phyloP scores from a whole-genome alignment of 2,888 invertebrate genomes.

The Volucella inflata region DNA sequence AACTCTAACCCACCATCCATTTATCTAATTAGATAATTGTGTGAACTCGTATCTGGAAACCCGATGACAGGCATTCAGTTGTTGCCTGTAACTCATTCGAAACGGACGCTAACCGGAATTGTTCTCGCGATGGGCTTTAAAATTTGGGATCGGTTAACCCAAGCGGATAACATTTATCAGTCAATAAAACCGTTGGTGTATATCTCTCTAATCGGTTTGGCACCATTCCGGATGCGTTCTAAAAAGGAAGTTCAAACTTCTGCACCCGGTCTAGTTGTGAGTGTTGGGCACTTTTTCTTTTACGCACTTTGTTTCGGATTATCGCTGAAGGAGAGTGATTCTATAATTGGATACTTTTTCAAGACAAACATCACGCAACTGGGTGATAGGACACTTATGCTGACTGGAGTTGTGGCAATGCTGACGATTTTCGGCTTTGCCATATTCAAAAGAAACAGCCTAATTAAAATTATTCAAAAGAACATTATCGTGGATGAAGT shows the following conservation, averaged over 20 bases:
- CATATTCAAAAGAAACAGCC: constrained; percentile 78
- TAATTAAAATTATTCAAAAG: constrained; percentile 80
- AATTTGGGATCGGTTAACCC: constrained; percentile 79
- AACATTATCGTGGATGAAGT: constrained; percentile 80
- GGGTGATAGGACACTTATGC: constrained; percentile 80
- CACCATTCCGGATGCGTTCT: constrained; percentile 80
- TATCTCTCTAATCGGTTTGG: constrained; percentile 81
- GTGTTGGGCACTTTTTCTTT: constrained; percentile 80
- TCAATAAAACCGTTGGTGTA: constrained; percentile 81
- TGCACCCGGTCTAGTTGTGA: constrained; percentile 79
- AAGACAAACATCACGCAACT: constrained; percentile 82
- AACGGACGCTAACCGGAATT: constrained; percentile 35
- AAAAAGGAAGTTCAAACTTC: constrained; percentile 81
- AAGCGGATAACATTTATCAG: constrained; percentile 82
- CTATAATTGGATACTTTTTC: constrained; percentile 83
- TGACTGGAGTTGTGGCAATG: constrained; percentile 81
- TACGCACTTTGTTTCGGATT: constrained; percentile 80
- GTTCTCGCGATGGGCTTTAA: constrained; percentile 78
- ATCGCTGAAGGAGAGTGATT: constrained; percentile 80
- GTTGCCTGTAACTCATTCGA: constrained; percentile 16
- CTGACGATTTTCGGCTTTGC: constrained; percentile 81
- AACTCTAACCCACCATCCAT: constrained; percentile 23
- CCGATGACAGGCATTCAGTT: constrained; percentile 33
- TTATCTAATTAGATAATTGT: constrained; percentile 58
- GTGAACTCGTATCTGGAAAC: constrained; percentile 3